A percentile compares a stretch with the other conserved stretches of the same genome.
Conservation (phyloP, 1,140 invertebrate species). For the Drosophila arizonae region DNA sequence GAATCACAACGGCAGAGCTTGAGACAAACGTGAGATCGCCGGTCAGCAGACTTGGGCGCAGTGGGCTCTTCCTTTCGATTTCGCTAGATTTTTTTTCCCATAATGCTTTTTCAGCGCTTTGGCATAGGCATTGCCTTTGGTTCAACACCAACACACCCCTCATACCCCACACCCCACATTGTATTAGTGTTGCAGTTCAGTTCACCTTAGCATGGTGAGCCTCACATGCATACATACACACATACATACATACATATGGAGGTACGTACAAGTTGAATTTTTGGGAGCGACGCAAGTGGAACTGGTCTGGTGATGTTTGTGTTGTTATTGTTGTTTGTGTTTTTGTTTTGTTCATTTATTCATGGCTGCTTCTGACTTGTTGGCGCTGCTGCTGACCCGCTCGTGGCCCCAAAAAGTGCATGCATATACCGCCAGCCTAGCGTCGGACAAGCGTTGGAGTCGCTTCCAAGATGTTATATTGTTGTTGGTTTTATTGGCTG, state of each 20-base stretch:
- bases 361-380: conserved; percentile 47
- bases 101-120: conserved; percentile 60
- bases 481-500: conserved; percentile 74
- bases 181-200: conserved; percentile 32
- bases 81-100: conserved; percentile 76
- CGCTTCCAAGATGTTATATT: conserved; percentile 59
- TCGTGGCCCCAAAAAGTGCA: conserved; percentile 77
- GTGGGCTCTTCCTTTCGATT: conserved; percentile 79
- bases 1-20: conserved; percentile 18
- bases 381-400: conserved; percentile 68
- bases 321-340: conserved; percentile 25
- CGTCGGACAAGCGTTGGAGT: conserved; percentile 58
- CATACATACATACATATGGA: conserved; percentile 17
- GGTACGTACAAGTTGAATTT: conserved; percentile 67
- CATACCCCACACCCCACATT: background rate
- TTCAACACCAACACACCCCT: background rate
- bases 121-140: conserved; percentile 35
- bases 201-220: conserved; percentile 4
- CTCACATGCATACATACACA: conserved; percentile 4
- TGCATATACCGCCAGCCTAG: conserved; percentile 62
- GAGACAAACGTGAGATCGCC: conserved; percentile 71
- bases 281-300: conserved; percentile 80
- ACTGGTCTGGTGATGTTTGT: conserved; percentile 60
- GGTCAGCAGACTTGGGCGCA: conserved; percentile 62
- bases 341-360: conserved; percentile 33